Evolutionary conservation across 1,140 invertebrate genomes (phyloP), one percentile per base, ranked within the genome.

Genomic region (Drosophila rhopaloa): DNA sequence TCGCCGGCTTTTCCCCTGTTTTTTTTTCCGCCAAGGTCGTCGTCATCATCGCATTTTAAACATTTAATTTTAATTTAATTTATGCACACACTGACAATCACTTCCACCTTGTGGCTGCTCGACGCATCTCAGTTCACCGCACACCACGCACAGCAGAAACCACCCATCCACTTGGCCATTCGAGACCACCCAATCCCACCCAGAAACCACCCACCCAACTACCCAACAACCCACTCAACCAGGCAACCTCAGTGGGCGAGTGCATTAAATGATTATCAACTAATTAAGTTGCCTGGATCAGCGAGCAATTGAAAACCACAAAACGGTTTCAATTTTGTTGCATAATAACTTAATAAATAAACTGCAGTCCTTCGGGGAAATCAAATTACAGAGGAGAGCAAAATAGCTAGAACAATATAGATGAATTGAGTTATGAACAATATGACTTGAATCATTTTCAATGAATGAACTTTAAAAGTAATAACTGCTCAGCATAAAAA

Each of bases 11-110:
- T 48, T 29, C 27, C 46, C 11, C 11, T 13, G 2, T 0, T 24
- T n/a, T 24, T 24, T 47, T 51, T 27, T n/a, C 9, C 54, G 19
- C n/a, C 43, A 46, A 60, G 58, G 32, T 38, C 53, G 5, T 24
- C 27, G 35, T 27, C 40, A 16, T 50, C 29, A 32, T 19, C 80
- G 81, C 74, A 68, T 88, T 86, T 68, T 74, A 76, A 86, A 79
- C 82, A 86, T 86, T 86, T 89, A 79, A 86, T 76, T 86, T 86
- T 76, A 88, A 86, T 86, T 86, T 86, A 86, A 86, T 86, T 88
- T 86, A 86, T 86, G 83, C 83, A 88, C 82, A 86, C 83, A 83
- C 50, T 32, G 63, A 38, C 47, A 56, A 56, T 14, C 27, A 43
- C 24, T 62, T 62, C 58, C 47, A 54, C 43, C 71, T 73, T 73